A percentile compares a stretch with the other conserved stretches of the same genome.
Conservation (phyloP, 2,113 vertebrate genomes). For the Dermatemys mawii region DNA sequence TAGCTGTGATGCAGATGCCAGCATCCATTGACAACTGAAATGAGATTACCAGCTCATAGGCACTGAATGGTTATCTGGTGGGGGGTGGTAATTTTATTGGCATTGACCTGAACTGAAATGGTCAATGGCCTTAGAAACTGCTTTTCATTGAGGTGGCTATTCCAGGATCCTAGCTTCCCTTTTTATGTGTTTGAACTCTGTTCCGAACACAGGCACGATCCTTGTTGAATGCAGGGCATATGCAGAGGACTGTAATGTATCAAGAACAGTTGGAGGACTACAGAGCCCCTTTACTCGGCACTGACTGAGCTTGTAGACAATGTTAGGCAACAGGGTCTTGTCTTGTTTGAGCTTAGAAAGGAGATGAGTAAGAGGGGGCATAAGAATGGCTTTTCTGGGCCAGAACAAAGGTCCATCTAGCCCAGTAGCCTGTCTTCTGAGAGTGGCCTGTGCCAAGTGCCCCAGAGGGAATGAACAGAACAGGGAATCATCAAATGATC, state of each 20-base stretch:
- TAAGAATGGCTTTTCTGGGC: too few species aligned
- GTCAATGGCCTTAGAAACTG: not conserved
- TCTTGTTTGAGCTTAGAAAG: not conserved
- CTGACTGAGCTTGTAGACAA: not conserved
- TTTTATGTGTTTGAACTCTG: fast-evolving
- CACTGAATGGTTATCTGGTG: too few species aligned
- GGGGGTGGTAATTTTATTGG: not conserved
- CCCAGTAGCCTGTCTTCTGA: too few species aligned
- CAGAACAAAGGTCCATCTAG: too few species aligned
- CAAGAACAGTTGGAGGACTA: fast-evolving
- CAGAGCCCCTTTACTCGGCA: not conserved
- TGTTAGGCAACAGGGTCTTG: fast-evolving
- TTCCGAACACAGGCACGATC: too few species aligned
- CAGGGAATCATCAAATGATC: too few species aligned
- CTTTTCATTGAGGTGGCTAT: fast-evolving
- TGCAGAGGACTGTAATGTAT: not conserved
- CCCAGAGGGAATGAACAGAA: too few species aligned
- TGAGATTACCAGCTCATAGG: not conserved
- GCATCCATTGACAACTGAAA: not conserved
- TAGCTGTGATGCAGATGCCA: fast-evolving
- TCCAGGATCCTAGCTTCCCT: not conserved
- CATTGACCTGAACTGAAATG: not conserved
- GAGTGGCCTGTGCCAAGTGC: too few species aligned
- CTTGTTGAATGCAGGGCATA: not conserved
- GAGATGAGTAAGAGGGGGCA: not conserved